phyloP scores from a whole-genome alignment of 2,888 invertebrate species.

The Pocota personata region DNA sequence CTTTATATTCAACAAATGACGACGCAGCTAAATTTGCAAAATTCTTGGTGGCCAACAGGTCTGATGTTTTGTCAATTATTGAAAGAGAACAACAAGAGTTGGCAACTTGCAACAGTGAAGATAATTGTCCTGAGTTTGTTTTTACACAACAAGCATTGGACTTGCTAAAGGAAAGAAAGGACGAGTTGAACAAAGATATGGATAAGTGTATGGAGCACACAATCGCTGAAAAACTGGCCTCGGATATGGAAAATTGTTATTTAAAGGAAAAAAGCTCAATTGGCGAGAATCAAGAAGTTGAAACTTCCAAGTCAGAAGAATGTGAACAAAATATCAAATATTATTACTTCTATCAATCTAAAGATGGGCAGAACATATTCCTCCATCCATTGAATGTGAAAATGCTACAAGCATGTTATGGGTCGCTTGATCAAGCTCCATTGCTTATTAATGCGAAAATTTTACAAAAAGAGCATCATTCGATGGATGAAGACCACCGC shows the following conservation, averaged over 20 bases:
- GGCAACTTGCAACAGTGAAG: slow-evolving; percentile 84
- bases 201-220: background rate
- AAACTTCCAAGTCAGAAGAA: slow-evolving; percentile 83
- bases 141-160: slow-evolving; percentile 93
- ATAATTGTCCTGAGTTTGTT: slow-evolving; percentile 89
- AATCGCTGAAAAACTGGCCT: background rate
- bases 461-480: slow-evolving; percentile 93
- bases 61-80: slow-evolving; percentile 89
- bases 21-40: slow-evolving; percentile 85
- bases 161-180: slow-evolving; percentile 84
- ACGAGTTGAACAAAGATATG: slow-evolving; percentile 75
- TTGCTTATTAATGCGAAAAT: slow-evolving; percentile 89
- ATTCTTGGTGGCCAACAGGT: slow-evolving; percentile 88
- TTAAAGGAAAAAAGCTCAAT: background rate
- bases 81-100: slow-evolving; percentile 89
- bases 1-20: slow-evolving; percentile 83
- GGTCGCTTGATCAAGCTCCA: slow-evolving; percentile 91
- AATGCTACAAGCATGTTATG: slow-evolving; percentile 94
- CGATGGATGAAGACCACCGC: slow-evolving; percentile 92
- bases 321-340: slow-evolving; percentile 66
- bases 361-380: slow-evolving; percentile 96
- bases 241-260: background rate
- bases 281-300: slow-evolving; percentile 77
- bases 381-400: slow-evolving; percentile 95
- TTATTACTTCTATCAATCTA: slow-evolving; percentile 85